Evolutionary conservation across 2,797 vertebrate species (phyloP), one percentile per base, ranked within the genome.

Genomic region (Urophycis tenuis): DNA sequence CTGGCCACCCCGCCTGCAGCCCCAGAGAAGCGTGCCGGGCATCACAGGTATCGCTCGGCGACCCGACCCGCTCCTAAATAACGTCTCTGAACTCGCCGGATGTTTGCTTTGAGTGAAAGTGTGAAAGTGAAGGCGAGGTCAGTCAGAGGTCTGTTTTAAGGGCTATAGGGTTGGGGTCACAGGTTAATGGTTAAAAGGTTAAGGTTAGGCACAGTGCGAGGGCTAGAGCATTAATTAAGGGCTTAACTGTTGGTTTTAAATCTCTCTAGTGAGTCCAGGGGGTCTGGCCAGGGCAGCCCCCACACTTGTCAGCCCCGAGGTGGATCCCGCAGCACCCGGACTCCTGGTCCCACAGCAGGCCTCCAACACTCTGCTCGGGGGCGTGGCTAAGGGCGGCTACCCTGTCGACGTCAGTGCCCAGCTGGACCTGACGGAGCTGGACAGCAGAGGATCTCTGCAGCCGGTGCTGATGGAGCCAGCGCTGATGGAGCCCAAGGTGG

Each of bases 381-480:
- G 92, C 2, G 78, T 91, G 0, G 84, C 85, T 0, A 91, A 92
- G 74, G 88, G 91, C 45, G 91, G 91, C 0, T 91, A 91, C 79
- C 91, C 91, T 0, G 88, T 91, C 0, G 91, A 91, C 83, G 83
- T 91, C 45, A 84, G 45, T 15, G 41, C 80, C 53, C 87, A 88
- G 17, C 71, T 82, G 0, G 78, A 79, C 29, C 85, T 81, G 39
- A 75, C 88, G 1, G 88, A 90, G 17, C 19, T 85, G 14, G 86
- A n/a, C 41, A 83, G 82, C 10, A 75, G 77, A 0, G 78, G 53
- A 11, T 5, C 80, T 74, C 79, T 89, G 0, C 85, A 86, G 25
- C 78, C 85, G 1, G 86, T 5, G n/a, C 53, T 82, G 45, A 82
- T 88, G 0, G 85, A 87, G 67, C 80, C 84, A 3, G 84, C 81